These are phyloP conservation scores for Tadarida brasiliensis DNA, from an alignment of 2,797 vertebrate genomes.

Conservation along the genomic window DNA sequence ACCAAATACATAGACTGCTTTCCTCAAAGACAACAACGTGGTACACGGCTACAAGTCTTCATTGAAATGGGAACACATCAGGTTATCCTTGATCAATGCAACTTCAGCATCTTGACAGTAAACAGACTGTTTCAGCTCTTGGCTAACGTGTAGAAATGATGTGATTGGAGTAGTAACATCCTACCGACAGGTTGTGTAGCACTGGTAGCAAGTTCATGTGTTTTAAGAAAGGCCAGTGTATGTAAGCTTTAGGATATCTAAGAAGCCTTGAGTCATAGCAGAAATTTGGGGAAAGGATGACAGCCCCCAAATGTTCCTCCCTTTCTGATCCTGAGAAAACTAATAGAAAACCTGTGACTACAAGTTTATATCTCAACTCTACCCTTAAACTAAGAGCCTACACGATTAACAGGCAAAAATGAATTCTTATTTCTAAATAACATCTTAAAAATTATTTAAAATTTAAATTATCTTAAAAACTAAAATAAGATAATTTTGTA, in stretches of 20 bases:
- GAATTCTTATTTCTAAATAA: background rate
- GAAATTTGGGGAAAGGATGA: background rate
- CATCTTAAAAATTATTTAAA: constrained; percentile 8
- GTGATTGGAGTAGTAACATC: background rate
- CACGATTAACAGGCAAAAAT: background rate
- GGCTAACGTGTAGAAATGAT: background rate
- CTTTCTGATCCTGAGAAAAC: background rate
- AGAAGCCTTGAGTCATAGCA: background rate
- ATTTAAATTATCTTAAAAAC: background rate
- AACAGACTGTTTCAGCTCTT: background rate
- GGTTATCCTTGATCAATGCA: background rate
- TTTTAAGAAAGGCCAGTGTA: background rate
- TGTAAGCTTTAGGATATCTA: background rate
- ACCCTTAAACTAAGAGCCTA: background rate
- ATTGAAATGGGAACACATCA: background rate
- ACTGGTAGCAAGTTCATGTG: background rate
- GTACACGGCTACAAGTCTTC: background rate
- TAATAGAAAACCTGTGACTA: background rate
- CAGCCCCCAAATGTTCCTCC: background rate
- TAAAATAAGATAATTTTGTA: background rate
- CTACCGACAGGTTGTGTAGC: background rate
- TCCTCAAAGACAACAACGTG: background rate
- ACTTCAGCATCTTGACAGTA: background rate
- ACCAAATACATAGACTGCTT: background rate
- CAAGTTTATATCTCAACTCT: background rate